Conservation (phyloP, 2,888 invertebrate genomes). For the Drosophila ustulata region DNA sequence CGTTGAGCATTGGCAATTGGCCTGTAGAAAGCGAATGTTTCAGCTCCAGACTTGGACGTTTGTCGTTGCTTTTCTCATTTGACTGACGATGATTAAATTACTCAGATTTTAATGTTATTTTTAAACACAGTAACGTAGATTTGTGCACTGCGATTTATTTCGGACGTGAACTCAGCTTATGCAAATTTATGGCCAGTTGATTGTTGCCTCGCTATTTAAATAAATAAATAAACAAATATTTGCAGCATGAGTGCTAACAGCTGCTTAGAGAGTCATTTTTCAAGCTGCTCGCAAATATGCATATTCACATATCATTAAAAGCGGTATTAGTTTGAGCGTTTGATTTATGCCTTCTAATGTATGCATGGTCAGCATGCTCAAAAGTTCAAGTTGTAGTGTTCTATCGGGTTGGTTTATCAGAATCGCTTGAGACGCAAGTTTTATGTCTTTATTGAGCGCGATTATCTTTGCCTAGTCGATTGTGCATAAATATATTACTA, state of each 20-base stretch:
- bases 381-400: not conserved
- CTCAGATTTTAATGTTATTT: constrained; percentile 44
- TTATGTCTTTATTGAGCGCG: not conserved
- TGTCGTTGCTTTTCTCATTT: constrained; percentile 19
- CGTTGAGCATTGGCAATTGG: constrained; percentile 29
- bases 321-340: not conserved
- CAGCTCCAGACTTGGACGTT: constrained; percentile 4
- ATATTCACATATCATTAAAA: not conserved
- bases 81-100: constrained; percentile 53
- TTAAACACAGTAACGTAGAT: constrained; percentile 7
- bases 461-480: not conserved
- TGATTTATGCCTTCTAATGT: constrained; percentile 1
- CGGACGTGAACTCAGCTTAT: constrained; percentile 45
- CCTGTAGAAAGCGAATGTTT: constrained; percentile 49
- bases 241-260: constrained; percentile 7
- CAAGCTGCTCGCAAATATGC: not conserved
- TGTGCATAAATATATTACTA: too few relatives aligned
- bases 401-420: not conserved
- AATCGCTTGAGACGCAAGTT: not conserved
- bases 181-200: constrained; percentile 60
- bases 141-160: constrained; percentile 34
- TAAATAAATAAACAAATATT: constrained; percentile 26
- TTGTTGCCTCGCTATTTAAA: constrained; percentile 5
- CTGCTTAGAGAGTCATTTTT: constrained; percentile 12
- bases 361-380: not conserved